A percentile compares a stretch with the other conserved stretches of the same genome.
These are phyloP conservation scores for Platanista minor DNA, from an alignment of 2,113 vertebrate genomes.

Conservation along the genomic window DNA sequence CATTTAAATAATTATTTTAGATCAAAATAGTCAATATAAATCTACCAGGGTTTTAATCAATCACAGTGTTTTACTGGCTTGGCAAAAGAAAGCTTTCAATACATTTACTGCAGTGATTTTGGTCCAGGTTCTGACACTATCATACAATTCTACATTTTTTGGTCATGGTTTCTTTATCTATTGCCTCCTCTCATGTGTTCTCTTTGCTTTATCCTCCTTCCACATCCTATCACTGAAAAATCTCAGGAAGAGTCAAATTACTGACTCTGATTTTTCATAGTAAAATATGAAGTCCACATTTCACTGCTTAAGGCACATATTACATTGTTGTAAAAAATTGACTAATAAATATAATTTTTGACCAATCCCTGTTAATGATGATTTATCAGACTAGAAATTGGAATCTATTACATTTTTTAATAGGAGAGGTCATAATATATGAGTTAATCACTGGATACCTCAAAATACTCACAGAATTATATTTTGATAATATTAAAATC, in stretches of 20 bases:
- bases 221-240: background rate
- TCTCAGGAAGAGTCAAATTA: background rate
- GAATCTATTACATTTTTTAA: background rate
- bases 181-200: background rate
- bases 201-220: background rate
- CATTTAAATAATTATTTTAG: background rate
- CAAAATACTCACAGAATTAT: background rate
- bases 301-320: background rate
- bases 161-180: background rate
- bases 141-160: accelerated
- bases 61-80: background rate
- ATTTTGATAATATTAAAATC: background rate
- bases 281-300: background rate
- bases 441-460: background rate
- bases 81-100: background rate
- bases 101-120: background rate
- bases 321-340: background rate
- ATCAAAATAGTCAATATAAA: background rate
- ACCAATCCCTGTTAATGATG: background rate
- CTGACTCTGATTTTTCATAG: background rate
- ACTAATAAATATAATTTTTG: background rate
- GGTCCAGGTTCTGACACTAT: background rate
- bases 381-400: background rate
- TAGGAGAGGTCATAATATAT: background rate
- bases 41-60: background rate